Evolutionary conservation across 2,888 invertebrate species (phyloP).

Genomic region (Tuberolachnus salignus): DNA sequence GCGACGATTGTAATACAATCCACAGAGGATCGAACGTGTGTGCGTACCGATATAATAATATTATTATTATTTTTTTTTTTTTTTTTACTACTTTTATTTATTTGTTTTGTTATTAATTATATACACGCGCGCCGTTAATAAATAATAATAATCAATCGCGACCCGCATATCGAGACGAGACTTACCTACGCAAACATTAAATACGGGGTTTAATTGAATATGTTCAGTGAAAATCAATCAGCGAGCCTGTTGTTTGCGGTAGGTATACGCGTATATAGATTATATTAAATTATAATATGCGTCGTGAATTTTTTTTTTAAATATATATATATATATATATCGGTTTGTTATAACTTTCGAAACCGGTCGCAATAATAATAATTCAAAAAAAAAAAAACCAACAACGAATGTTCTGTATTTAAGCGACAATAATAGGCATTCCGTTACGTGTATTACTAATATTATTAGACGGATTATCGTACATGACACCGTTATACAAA

Average conservation of each 20-base stretch:
- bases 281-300: neutral
- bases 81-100: neutral
- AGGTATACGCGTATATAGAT: neutral
- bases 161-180: neutral
- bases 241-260: neutral
- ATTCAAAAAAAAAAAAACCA: no score
- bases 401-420: no score
- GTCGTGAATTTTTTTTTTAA: neutral
- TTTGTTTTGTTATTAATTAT: constrained; percentile 13
- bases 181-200: neutral
- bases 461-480: no score
- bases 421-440: neutral
- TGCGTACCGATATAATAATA: neutral
- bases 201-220: constrained; percentile 17
- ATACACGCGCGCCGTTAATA: neutral
- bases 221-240: constrained; percentile 23
- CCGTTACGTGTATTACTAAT: neutral
- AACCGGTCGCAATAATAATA: constrained; percentile 18
- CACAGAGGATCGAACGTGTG: neutral
- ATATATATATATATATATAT: constrained; percentile 5
- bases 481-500: no score
- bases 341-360: constrained; percentile 14
- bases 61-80: neutral
- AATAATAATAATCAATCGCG: neutral
- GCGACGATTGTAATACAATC: no score